Evolutionary conservation across 2,797 vertebrate genomes (phyloP), one percentile per base, ranked within the genome.

Genomic region (Limosa lapponica): DNA sequence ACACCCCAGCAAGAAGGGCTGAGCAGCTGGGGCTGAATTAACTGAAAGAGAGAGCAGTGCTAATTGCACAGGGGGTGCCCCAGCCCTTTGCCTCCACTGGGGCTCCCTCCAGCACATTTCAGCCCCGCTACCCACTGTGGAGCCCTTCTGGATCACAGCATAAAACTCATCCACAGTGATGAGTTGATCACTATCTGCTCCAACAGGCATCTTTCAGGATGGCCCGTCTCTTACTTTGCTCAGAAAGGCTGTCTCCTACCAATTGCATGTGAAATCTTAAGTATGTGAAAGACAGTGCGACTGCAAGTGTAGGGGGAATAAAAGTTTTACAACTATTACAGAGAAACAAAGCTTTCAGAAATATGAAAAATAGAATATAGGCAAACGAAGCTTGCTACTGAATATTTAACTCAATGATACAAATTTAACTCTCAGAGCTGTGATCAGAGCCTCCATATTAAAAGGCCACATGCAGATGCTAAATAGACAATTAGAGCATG

Each of bases 21-120:
- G 28, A 66, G 52, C 30, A 65, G 5, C 30, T 30, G 25, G 16
- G 8, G 5, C 25, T 41, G 36, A 67, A 55, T 44, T 49, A 80
- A 41, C 2, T 13, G 20, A 65, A 70, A 28, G 13, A 74, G 36
- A 43, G 22, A 48, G 7, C 10, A 73, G 13, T 13, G 37, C 28
- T 48, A 37, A 32, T 1, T 15, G 23, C 17, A 2, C 22, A 11
- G 30, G 5, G 39, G 14, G 2, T 23, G 14, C 3, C 10, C 16
- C 70, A 55, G 25, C 11, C 41, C 30, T 55, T 58, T 58, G 34
- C 16, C 13, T n/a, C 41, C 15, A 19, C 41, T 4, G 0, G 16
- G 23, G 32, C 52, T 72, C 23, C 44, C 19, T 64, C 24, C 54
- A 71, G 24, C 0, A 1, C 49, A 48, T 0, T 2, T 10, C 73